phyloP scores from a whole-genome alignment of 2,113 vertebrate genomes.

The Alethe diademata region DNA sequence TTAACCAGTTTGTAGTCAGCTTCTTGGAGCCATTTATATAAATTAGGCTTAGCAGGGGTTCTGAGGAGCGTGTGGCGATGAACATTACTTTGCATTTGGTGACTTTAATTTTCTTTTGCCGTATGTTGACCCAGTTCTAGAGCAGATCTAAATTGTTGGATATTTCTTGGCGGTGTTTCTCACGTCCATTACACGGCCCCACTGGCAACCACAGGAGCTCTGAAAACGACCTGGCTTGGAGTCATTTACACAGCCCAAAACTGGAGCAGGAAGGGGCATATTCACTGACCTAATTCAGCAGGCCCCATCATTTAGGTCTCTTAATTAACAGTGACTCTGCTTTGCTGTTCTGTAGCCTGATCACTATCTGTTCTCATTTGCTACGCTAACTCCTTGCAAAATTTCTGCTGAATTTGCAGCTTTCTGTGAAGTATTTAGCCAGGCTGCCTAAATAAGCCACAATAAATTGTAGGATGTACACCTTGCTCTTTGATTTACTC shows the following conservation, averaged over 20 bases:
- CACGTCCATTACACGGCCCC: neutral
- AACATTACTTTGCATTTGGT: slow-evolving; percentile 71
- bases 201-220: slow-evolving; percentile 1
- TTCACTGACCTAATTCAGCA: slow-evolving; percentile 35
- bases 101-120: slow-evolving; percentile 62
- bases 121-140: slow-evolving; percentile 60
- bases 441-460: slow-evolving; percentile 19
- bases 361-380: slow-evolving; percentile 51
- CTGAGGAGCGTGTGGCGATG: slow-evolving; percentile 20
- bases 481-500: slow-evolving; percentile 24
- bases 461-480: neutral
- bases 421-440: slow-evolving; percentile 8
- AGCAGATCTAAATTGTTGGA: slow-evolving; percentile 34
- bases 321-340: slow-evolving; percentile 53
- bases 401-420: slow-evolving; percentile 44
- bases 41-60: slow-evolving; percentile 68
- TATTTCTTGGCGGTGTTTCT: slow-evolving; percentile 46
- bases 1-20: slow-evolving; percentile 60
- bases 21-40: slow-evolving; percentile 69
- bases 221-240: neutral
- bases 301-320: slow-evolving; percentile 20
- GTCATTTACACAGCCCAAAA: slow-evolving; percentile 44
- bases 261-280: slow-evolving; percentile 12
- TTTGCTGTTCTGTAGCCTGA: slow-evolving; percentile 24
- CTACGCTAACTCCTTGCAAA: neutral